Base-by-base conservation (phyloP, 2,888 invertebrate species). In the Acleris laterana region DNA sequence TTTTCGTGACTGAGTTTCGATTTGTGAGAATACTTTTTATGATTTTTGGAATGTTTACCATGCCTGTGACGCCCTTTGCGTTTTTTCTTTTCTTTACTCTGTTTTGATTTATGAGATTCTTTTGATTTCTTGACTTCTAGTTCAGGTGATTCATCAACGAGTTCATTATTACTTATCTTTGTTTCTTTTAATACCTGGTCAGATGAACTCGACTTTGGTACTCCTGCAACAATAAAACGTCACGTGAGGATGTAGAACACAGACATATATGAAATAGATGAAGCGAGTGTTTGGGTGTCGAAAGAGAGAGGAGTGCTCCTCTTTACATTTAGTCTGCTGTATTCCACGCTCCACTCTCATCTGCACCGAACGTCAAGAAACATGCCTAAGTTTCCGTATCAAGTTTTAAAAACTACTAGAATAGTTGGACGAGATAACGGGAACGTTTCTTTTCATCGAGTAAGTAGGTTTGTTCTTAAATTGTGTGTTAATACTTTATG, bases 11-110 rank as follows among this genome's bases (percentile, higher is more conserved):
- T 74, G 52, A 80, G 87, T 42, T 82, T 83, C 2, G 86, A 83
- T 70, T 86, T 87, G 60, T 84, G 88, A 22, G 87, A 84, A 65
- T 84, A 78, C 69, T 84, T 90, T 69, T 84, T 88, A 68, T 88
- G 90, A 70, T 83, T 88, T 76, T 89, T 92, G 79, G 92, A 92
- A 88, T 92, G 92, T 85, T 92, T 92, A 32, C 90, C 88, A 70
- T 89, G 91, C 20, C 88, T 87, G 72, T 88, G 90, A 68, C 89
- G 92, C 3, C 90, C 84, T 74, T 88, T 94, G 62, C 87, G 88
- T 75, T 91, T 93, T 77, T 89, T 91, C 72, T 90, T 92, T 7
- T 74, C 80, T 64, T 93, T 92, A n/a, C 85, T 81, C 59, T 87
- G 82, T 74, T 84, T 89, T 69, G 68, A 85, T 75, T 86, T 92